Percentiles rank a stretch among this genome's conserved stretches.
Conservation (phyloP, 2,888 invertebrate genomes). For the Xanthia togata region DNA sequence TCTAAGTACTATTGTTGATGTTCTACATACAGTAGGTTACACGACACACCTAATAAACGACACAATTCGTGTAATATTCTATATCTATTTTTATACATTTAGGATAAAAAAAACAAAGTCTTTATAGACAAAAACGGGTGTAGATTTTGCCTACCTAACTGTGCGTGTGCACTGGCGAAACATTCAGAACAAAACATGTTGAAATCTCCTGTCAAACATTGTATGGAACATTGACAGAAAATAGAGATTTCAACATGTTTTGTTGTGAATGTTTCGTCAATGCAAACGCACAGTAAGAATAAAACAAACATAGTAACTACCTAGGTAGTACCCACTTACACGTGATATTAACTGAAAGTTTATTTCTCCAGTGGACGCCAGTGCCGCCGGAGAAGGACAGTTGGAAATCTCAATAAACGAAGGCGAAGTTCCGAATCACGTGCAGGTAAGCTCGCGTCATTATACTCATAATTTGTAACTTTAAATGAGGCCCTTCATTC, state of each 20-base stretch:
- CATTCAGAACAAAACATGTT: no score
- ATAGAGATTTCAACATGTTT: no score
- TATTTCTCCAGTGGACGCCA: constrained; percentile 96
- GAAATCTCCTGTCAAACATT: no score
- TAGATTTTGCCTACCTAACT: not conserved
- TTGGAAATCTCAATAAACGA: constrained; percentile 99
- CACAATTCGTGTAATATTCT: not conserved
- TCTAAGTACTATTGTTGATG: not conserved
- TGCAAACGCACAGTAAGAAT: not conserved
- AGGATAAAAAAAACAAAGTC: no score
- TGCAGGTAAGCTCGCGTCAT: constrained; percentile 90
- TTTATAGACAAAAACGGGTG: not conserved
- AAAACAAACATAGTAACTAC: not conserved
- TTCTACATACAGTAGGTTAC: not conserved
- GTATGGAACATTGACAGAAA: no score
- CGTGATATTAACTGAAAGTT: not conserved
- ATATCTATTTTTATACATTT: no score
- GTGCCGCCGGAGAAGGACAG: constrained; percentile 99
- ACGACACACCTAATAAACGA: not conserved
- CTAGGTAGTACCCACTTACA: not conserved
- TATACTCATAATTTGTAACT: constrained; percentile 40
- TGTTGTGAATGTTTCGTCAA: no score
- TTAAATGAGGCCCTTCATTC: constrained; percentile 48
- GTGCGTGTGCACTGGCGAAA: no score
- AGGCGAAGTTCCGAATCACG: constrained; percentile 99